These are phyloP conservation scores for Oithona nana DNA, from an alignment of 2,888 invertebrate species.

Conservation along the genomic window DNA sequence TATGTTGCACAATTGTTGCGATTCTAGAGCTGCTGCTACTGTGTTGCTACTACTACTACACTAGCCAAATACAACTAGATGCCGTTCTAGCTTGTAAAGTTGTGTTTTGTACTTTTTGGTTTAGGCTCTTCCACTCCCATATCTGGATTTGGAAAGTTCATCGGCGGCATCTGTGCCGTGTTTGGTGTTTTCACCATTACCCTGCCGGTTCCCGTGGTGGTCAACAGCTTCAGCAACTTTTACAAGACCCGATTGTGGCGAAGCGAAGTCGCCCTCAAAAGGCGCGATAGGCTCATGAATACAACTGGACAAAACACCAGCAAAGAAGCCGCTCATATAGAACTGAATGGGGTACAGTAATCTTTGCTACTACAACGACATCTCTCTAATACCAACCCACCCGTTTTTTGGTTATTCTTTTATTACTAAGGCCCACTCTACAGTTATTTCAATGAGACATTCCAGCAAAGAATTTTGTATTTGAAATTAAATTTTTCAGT, in stretches of 20 bases:
- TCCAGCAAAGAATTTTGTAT: not conserved
- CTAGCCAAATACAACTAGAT: too few relatives aligned
- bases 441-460: too few relatives aligned
- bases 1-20: too few relatives aligned
- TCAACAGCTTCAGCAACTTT: conserved; percentile 12
- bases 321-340: not conserved
- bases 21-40: too few relatives aligned
- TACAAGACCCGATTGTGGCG: conserved; percentile 6
- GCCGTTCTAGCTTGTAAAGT: too few relatives aligned
- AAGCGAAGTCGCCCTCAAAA: conserved; percentile 11
- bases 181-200: conserved; percentile 12
- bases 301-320: not conserved
- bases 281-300: conserved; percentile 1
- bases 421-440: too few relatives aligned
- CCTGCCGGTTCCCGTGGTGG: conserved; percentile 13
- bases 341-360: conserved; percentile 1
- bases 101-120: too few relatives aligned
- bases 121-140: not conserved
- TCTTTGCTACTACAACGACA: not conserved
- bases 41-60: too few relatives aligned
- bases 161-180: conserved; percentile 3
- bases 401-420: too few relatives aligned
- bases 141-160: conserved; percentile 6
- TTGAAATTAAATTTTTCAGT: not conserved
- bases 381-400: too few relatives aligned